Conservation (phyloP, 2,797 vertebrate genomes). For the Avahi laniger region DNA sequence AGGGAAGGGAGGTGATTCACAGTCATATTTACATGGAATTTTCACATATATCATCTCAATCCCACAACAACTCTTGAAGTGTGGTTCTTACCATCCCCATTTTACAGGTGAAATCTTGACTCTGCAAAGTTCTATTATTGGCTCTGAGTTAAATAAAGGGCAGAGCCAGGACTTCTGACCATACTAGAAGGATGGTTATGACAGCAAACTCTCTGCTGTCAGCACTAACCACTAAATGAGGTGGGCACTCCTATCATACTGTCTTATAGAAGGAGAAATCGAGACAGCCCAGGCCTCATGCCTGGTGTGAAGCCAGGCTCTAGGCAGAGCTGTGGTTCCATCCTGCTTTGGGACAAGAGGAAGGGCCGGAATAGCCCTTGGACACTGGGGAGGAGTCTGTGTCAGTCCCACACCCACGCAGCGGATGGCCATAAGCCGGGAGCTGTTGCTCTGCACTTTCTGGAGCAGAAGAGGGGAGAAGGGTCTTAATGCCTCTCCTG, state of each 20-base stretch:
- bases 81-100: not conserved
- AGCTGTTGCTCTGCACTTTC: not conserved
- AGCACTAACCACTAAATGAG: too few relatives aligned
- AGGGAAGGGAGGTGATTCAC: not conserved
- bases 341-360: not conserved
- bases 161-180: not conserved
- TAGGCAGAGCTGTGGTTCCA: not conserved
- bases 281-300: not conserved
- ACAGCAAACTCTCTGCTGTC: not conserved
- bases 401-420: not conserved
- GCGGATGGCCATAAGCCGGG: not conserved
- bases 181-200: not conserved
- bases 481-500: not conserved
- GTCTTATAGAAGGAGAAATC: not conserved
- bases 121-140: not conserved
- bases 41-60: not conserved
- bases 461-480: not conserved
- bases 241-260: accelerated
- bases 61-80: not conserved
- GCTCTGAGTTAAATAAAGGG: not conserved
- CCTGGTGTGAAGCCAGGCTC: too few relatives aligned
- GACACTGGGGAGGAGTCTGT: not conserved
- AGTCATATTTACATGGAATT: not conserved
- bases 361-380: not conserved
- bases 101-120: not conserved